A percentile compares a stretch with the other conserved stretches of the same genome.
Evolutionary conservation across 2,797 vertebrate genomes (phyloP).

Genomic region (Sebastes glaucus): DNA sequence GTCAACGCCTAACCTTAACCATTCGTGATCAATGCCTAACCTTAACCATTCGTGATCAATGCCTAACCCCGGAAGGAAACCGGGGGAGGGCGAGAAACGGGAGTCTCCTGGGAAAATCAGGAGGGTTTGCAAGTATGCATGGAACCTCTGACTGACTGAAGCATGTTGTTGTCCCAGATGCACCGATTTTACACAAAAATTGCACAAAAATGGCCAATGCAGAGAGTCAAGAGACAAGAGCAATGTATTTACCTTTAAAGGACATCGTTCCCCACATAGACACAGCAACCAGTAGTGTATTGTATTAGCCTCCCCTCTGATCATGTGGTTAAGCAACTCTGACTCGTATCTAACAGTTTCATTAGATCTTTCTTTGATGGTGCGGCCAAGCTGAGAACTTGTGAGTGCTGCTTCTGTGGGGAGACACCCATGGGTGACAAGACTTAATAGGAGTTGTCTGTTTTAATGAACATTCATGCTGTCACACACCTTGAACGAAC

Average conservation of each 20-base stretch:
- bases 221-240: neutral
- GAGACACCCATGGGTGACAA: slow-evolving; percentile 11
- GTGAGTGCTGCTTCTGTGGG: neutral
- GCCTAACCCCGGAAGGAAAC: too few species aligned
- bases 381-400: neutral
- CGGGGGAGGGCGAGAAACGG: too few species aligned
- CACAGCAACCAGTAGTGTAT: neutral
- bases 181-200: neutral
- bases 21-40: too few species aligned
- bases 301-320: neutral
- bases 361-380: neutral
- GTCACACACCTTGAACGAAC: slow-evolving; percentile 33
- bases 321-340: neutral
- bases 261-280: neutral
- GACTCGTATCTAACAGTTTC: slow-evolving; percentile 6
- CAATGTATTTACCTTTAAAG: neutral
- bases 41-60: too few species aligned
- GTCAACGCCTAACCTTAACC: too few species aligned
- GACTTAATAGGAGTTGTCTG: slow-evolving; percentile 24
- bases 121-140: too few species aligned
- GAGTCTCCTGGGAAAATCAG: too few species aligned
- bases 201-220: neutral
- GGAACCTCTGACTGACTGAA: neutral
- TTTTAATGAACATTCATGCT: slow-evolving; percentile 23
- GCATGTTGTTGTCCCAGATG: neutral